Base-by-base conservation (phyloP, 30 jellyfish, hydroid and myxozoan species). In the Chrysaora quinquecirrha region DNA sequence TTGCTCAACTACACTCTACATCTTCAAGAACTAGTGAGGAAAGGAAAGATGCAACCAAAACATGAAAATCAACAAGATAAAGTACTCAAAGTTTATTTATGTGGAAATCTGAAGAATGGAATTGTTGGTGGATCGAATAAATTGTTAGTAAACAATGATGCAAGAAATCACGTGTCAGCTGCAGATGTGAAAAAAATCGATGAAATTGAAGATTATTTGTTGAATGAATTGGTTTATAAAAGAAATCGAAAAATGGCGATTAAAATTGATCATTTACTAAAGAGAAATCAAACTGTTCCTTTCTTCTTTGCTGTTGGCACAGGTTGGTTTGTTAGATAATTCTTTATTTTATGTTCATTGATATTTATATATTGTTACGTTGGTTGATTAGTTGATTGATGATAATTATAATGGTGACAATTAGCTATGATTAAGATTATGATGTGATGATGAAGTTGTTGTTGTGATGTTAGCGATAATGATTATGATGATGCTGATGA, bases 191-290 rank as follows among this genome's bases (percentile, higher is more conserved):
- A 78, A 76, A 78, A 66, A 67, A 80, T 88, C 22, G 48, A 70
- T 30, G 93, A 78, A 46, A 88, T 88, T 29, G 96, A 88, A 47
- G 86, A 80, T 30, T 88, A 88, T 71, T 64, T 88, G 34, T 25
- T 80, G 70, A 56, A 88, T 23, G 89, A 80, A 49, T 66, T 88
- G 78, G 84, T 88, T 18, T 78, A 77, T 63, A 80, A 88, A 64
- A 78, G 96, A 32, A 88, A 88, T 52, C 52, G 0, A 66, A 88
- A 88, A 65, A 88, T 88, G 96, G 96, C 96, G 1, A 48, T 48
- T n/a, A 30, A 93, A 61, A 88, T 88, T 12, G 89, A 88, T 11
- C 72, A 76, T 14, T 18, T 85, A 25, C 31, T 85, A 82, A 50
- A 69, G 64, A 64, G 71, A 9, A 71, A 75, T 56, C 61, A 67